Conservation (phyloP, 2,797 vertebrate species). For the Leuciscus waleckii region DNA sequence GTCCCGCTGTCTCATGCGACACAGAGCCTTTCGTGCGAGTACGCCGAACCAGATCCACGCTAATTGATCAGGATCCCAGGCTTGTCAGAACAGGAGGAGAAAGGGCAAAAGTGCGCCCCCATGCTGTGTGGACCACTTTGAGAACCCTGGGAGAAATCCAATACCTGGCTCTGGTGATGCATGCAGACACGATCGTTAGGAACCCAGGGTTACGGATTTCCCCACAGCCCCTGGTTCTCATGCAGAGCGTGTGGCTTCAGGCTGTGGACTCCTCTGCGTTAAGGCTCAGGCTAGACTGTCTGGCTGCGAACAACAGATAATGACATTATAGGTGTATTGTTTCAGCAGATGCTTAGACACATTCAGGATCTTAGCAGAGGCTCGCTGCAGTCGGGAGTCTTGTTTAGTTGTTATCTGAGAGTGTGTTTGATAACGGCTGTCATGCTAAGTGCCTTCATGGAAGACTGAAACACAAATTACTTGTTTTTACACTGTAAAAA, state of each 20-base stretch:
- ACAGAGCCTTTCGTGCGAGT: slow-evolving; percentile 1
- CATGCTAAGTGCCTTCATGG: neutral
- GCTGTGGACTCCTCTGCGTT: slow-evolving; percentile 8
- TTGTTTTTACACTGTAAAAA: neutral
- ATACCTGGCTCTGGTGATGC: slow-evolving; percentile 23
- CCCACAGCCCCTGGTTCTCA: slow-evolving; percentile 5
- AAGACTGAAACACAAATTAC: slow-evolving; percentile 3
- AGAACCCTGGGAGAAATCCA: slow-evolving; percentile 23
- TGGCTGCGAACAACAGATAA: slow-evolving; percentile 55
- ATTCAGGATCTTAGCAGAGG: slow-evolving; percentile 51
- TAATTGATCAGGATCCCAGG: slow-evolving; percentile 39
- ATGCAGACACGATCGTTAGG: slow-evolving; percentile 1
- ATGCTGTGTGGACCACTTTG: slow-evolving; percentile 20
- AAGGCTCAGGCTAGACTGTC: slow-evolving; percentile 47
- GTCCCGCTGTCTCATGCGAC: slow-evolving; percentile 32
- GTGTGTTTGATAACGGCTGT: neutral
- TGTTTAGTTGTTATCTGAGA: slow-evolving; percentile 53
- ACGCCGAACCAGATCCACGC: neutral
- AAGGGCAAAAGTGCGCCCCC: slow-evolving; percentile 1
- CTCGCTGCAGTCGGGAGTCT: slow-evolving; percentile 31
- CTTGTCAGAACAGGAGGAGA: slow-evolving; percentile 4
- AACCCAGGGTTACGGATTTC: slow-evolving; percentile 25
- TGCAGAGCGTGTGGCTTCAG: slow-evolving; percentile 10
- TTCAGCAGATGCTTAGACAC: slow-evolving; percentile 40
- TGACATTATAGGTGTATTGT: slow-evolving; percentile 49